Evolutionary conservation across 2,797 vertebrate species (phyloP).

Genomic region (Sylvilagus floridanus): DNA sequence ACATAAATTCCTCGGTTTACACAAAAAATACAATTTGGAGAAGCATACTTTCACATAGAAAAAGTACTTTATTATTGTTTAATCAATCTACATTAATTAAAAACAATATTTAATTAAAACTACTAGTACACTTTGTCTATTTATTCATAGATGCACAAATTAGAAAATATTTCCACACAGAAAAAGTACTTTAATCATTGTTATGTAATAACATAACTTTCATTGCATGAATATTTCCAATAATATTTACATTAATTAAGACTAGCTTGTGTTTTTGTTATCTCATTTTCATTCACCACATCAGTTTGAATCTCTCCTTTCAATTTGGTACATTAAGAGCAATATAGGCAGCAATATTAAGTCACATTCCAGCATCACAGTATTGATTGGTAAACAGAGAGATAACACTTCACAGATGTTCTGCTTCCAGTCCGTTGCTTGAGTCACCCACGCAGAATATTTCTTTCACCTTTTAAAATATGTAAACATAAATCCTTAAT

Average conservation of each 20-base stretch:
- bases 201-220: neutral
- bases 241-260: neutral
- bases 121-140: too few relatives aligned
- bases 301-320: neutral
- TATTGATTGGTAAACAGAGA: neutral
- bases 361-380: slow-evolving; percentile 1
- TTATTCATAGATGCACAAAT: too few relatives aligned
- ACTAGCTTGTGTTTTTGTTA: neutral
- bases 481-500: neutral
- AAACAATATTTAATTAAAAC: neutral
- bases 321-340: neutral
- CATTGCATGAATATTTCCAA: too few relatives aligned
- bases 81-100: neutral
- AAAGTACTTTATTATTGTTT: neutral
- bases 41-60: neutral
- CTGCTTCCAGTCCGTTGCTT: neutral
- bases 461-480: slow-evolving; percentile 33
- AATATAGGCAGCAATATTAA: neutral
- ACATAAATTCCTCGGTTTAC: neutral
- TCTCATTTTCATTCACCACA: neutral
- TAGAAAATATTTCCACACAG: too few relatives aligned
- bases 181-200: too few relatives aligned
- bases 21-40: neutral
- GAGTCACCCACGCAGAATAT: neutral
- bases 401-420: neutral